Evolutionary conservation across 2,888 invertebrate genomes (phyloP).

Genomic region (Barypeithes pellucidus): DNA sequence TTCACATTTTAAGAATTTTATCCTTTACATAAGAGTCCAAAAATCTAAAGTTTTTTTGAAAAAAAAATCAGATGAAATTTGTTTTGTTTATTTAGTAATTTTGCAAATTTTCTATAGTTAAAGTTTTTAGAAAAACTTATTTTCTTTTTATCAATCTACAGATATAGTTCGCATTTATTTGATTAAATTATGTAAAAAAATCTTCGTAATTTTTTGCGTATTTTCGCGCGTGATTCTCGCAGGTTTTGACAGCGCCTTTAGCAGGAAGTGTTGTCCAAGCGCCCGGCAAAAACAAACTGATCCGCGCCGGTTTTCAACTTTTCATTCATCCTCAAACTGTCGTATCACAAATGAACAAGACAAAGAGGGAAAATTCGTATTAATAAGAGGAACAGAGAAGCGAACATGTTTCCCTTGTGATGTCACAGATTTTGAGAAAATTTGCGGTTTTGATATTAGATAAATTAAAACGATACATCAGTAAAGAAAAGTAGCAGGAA

Average conservation of each 20-base stretch:
- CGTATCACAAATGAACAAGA: slow-evolving; percentile 25
- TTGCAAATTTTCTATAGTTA: no score
- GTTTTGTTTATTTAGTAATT: no score
- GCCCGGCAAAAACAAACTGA: slow-evolving; percentile 64
- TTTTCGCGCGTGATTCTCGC: slow-evolving; percentile 35
- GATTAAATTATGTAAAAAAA: slow-evolving; percentile 1
- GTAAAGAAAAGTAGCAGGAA: no score
- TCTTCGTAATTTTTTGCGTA: slow-evolving; percentile 9
- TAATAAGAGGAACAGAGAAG: slow-evolving; percentile 11
- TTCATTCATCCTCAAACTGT: slow-evolving; percentile 45
- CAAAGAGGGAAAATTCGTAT: slow-evolving; percentile 18
- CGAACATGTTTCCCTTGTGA: slow-evolving; percentile 16
- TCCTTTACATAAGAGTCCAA: no score
- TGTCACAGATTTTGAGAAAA: slow-evolving; percentile 11
- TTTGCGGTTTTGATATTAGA: slow-evolving; percentile 13
- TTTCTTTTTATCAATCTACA: no score
- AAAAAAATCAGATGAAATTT: no score
- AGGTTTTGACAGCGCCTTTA: slow-evolving; percentile 19
- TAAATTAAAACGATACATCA: slow-evolving; percentile 1
- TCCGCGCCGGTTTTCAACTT: slow-evolving; percentile 52
- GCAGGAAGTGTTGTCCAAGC: slow-evolving; percentile 58
- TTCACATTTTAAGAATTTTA: slow-evolving; percentile 3
- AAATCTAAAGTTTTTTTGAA: not conserved
- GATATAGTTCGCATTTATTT: not conserved
- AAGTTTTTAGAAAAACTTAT: no score